Evolutionary conservation across 2,797 vertebrate genomes (phyloP).

Genomic region (Sebastes kiyomatsui): DNA sequence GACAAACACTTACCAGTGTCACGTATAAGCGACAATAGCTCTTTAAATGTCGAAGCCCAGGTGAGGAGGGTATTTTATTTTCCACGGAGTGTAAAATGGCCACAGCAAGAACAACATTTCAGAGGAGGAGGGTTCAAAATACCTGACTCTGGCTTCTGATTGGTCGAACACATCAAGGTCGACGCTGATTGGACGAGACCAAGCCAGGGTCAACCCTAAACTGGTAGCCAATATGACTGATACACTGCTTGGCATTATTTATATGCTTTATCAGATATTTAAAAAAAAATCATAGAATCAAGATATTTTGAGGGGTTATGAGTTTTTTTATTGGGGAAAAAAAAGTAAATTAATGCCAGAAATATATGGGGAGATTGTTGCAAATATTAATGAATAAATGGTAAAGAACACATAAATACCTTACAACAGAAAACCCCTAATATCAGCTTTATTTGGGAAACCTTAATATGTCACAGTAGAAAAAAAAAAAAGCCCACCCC

Average conservation of each 20-base stretch:
- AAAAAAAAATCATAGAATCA: not conserved
- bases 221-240: not conserved
- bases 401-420: conserved; percentile 40
- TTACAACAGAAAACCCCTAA: conserved; percentile 60
- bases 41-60: not conserved
- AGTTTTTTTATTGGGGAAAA: conserved; percentile 15
- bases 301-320: not conserved
- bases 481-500: conserved; percentile 45
- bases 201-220: not conserved
- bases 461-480: conserved; percentile 65
- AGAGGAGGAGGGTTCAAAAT: conserved; percentile 34
- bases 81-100: conserved; percentile 76
- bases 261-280: not conserved
- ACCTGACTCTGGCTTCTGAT: conserved; percentile 31
- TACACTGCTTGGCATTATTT: not conserved
- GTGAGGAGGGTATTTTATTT: conserved; percentile 19
- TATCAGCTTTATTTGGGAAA: conserved; percentile 70
- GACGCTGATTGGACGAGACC: conserved; percentile 58
- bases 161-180: conserved; percentile 32
- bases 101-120: conserved; percentile 60
- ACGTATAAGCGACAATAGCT: not conserved
- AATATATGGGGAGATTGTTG: conserved; percentile 12
- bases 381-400: conserved; percentile 17
- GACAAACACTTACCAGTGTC: conserved; percentile 54
- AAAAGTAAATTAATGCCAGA: conserved; percentile 29